A percentile compares a stretch with the other conserved stretches of the same genome.
These are phyloP conservation scores for Spongia lamella DNA, from an alignment of 37 sponge, comb jelly and placozoan genomes.

Conservation along the genomic window DNA sequence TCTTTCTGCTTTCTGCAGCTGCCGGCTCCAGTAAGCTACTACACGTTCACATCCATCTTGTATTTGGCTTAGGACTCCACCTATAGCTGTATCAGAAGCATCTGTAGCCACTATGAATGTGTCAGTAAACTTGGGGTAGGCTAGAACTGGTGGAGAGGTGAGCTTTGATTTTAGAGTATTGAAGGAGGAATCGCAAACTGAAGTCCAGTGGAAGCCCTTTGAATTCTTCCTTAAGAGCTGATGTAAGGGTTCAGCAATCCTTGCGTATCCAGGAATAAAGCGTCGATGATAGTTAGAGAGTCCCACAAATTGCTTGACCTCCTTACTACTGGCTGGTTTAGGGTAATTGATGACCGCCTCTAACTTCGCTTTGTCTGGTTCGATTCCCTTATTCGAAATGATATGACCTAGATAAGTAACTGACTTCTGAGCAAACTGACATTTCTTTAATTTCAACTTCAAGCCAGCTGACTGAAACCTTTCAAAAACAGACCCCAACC, in stretches of 20 bases:
- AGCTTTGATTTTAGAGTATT: not conserved
- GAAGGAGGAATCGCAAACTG: not conserved
- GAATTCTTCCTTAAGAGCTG: not conserved
- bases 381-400: constrained; percentile 3
- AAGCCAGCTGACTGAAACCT: not conserved
- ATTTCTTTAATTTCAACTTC: not conserved
- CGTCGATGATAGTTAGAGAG: constrained; percentile 6
- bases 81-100: not conserved
- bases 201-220: constrained; percentile 5
- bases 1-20: not conserved
- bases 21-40: not conserved
- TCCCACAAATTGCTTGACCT: constrained; percentile 12
- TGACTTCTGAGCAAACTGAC: not conserved
- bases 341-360: not conserved
- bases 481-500: constrained; percentile 3
- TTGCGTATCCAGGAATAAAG: constrained; percentile 1
- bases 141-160: constrained; percentile 4
- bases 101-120: constrained; percentile 16
- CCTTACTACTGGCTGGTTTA: not conserved
- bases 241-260: constrained; percentile 5
- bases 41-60: not conserved
- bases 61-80: not conserved
- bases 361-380: not conserved
- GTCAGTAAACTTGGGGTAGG: not conserved
- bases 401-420: constrained; percentile 13